Percentiles rank a stretch among this genome's conserved stretches.
Conservation (phyloP, 2,888 invertebrate genomes). For the Lysandra bellargus region DNA sequence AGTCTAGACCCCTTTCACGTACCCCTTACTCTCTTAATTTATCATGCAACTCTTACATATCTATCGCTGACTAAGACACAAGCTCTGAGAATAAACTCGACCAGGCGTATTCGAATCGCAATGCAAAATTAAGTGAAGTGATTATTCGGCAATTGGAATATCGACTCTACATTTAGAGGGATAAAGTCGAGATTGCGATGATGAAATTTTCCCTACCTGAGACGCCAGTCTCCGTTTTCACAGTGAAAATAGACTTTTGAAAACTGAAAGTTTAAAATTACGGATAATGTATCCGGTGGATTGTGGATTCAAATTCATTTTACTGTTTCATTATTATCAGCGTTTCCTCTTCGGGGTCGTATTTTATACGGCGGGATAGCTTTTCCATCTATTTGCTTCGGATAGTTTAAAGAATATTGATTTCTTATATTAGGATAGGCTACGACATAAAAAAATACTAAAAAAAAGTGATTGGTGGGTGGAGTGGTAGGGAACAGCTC, state of each 20-base stretch:
- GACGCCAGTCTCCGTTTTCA: slow-evolving; percentile 36
- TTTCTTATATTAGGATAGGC: neutral
- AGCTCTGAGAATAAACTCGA: slow-evolving; percentile 42
- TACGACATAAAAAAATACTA: neutral
- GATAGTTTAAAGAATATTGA: neutral
- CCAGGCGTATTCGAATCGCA: slow-evolving; percentile 39
- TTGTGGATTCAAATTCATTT: slow-evolving; percentile 29
- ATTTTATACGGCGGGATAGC: neutral
- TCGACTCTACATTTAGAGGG: neutral
- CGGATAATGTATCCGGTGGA: slow-evolving; percentile 35
- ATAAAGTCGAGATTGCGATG: slow-evolving; percentile 12
- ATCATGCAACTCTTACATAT: slow-evolving; percentile 33
- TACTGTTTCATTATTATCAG: slow-evolving; percentile 12
- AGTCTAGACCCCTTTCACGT: neutral
- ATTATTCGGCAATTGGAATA: neutral
- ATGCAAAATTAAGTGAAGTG: slow-evolving; percentile 42
- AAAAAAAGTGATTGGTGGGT: no score
- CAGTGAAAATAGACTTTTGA: slow-evolving; percentile 37
- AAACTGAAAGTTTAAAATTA: slow-evolving; percentile 40
- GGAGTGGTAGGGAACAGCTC: no score
- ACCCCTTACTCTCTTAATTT: neutral
- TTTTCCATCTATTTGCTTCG: neutral
- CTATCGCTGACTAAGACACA: slow-evolving; percentile 42
- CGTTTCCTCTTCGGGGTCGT: neutral
- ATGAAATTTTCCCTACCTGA: slow-evolving; percentile 7